Evolutionary conservation across 1,140 invertebrate species (phyloP), one percentile per base, ranked within the genome.

Genomic region (Drosophila fuyamai): DNA sequence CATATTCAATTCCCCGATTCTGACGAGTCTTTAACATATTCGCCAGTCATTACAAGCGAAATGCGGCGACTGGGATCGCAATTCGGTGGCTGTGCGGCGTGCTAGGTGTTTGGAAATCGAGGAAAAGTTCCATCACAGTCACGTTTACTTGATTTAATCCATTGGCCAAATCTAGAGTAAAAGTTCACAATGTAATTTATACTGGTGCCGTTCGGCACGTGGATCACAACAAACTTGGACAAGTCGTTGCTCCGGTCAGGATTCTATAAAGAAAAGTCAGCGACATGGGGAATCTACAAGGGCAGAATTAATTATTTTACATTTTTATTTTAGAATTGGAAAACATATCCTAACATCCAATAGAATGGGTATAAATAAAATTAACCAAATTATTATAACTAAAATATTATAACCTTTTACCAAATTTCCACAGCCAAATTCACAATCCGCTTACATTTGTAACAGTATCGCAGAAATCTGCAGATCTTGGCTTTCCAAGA

Each of bases 151-250:
- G 81, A 89, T 75, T 89, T 60, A 70, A 89, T 81, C 81, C 77
- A 51, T 61, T 56, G 63, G 38, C 85, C 61, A 67, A 84, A 89
- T 62, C 80, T 89, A 63, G 84, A 90, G 85, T 89, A 89, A 90
- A 84, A 89, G 84, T 89, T 89, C 85, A 83, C 46, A 0, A 7
- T 14, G 44, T 89, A 88, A 88, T 88, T 82, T 88, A 86, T 86
- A 68, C 82, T 10, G 77, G 40, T 40, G 41, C 46, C 65, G 32
- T 0, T 27, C 29, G 44, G 77, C 84, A 88, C 84, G 84, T 88
- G 85, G 76, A 84, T 57, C 50, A 48, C 72, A 70, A 71, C 63
- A 32, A 62, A 38, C 13, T 27, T 14, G 14, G 13, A n/a, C 32
- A 50, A 50, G 46, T 43, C 60, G 36, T 40, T 66, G 62, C 16